phyloP scores from a whole-genome alignment of 2,113 vertebrate genomes.

The Lethenteron reissneri region DNA sequence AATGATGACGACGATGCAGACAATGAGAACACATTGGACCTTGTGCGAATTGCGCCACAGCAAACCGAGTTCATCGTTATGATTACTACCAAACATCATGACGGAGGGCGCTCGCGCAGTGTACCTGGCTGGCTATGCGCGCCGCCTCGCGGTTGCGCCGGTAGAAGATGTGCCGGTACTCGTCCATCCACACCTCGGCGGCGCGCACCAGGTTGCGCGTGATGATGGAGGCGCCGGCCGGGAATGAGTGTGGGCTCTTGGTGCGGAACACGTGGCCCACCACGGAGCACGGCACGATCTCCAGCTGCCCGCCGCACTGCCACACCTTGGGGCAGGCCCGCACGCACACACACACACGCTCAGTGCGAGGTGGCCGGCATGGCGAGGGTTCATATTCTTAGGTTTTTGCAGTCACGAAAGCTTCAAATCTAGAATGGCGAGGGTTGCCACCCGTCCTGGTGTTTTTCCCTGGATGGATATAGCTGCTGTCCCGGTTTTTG shows the following conservation, averaged over 20 bases:
- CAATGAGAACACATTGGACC: too few relatives aligned
- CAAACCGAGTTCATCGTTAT: too few relatives aligned
- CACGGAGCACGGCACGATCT: constrained; percentile 79
- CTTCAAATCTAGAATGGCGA: too few relatives aligned
- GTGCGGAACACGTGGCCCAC: constrained; percentile 87
- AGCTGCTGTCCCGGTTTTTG: too few relatives aligned
- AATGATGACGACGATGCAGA: too few relatives aligned
- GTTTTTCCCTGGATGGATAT: too few relatives aligned
- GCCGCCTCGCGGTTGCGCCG: constrained; percentile 53
- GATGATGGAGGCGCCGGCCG: constrained; percentile 69
- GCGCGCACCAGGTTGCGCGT: constrained; percentile 75
- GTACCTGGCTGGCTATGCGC: constrained; percentile 50
- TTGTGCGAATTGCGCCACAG: too few relatives aligned
- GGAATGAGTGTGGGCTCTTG: constrained; percentile 87
- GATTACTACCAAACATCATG: too few relatives aligned
- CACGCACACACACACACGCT: not conserved
- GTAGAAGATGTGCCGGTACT: constrained; percentile 69
- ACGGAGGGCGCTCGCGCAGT: not conserved
- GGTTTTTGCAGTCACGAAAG: too few relatives aligned
- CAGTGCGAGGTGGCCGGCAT: too few relatives aligned
- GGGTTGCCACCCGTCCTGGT: too few relatives aligned
- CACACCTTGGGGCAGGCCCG: constrained; percentile 45
- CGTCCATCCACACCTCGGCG: constrained; percentile 93
- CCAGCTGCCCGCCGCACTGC: constrained; percentile 72
- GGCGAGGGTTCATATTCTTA: too few relatives aligned